These are phyloP conservation scores for Gorilla gorilla DNA, from an alignment of 2,113 vertebrate genomes.

Conservation along the genomic window DNA sequence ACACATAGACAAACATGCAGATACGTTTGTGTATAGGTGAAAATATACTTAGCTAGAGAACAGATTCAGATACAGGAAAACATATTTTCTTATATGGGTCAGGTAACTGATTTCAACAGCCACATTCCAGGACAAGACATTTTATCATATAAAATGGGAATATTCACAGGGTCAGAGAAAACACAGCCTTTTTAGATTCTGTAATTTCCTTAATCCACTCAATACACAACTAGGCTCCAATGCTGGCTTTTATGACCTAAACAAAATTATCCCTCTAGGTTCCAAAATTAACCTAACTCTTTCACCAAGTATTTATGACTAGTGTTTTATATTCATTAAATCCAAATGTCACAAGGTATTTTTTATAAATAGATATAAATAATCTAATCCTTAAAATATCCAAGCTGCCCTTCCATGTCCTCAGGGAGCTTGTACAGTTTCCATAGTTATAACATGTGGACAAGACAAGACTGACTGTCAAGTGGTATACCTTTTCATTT, in stretches of 20 bases:
- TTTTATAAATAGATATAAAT: conserved; percentile 35
- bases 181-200: not conserved
- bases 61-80: not conserved
- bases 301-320: conserved; percentile 19
- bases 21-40: not conserved
- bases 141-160: not conserved
- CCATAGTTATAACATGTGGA: not conserved
- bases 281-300: not conserved
- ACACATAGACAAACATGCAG: not conserved
- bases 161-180: not conserved
- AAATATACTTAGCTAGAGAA: not conserved
- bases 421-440: not conserved
- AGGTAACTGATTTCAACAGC: not conserved
- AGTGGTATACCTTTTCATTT: not conserved
- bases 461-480: not conserved
- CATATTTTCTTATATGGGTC: not conserved
- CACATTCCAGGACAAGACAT: not conserved
- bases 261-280: not conserved
- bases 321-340: conserved; percentile 8
- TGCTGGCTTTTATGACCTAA: not conserved
- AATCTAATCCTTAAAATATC: conserved; percentile 34
- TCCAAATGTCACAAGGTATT: not conserved
- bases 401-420: not conserved
- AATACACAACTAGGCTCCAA: not conserved
- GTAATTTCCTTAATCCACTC: not conserved